phyloP scores from a whole-genome alignment of 2,888 invertebrate genomes.

The Pterostichus niger region DNA sequence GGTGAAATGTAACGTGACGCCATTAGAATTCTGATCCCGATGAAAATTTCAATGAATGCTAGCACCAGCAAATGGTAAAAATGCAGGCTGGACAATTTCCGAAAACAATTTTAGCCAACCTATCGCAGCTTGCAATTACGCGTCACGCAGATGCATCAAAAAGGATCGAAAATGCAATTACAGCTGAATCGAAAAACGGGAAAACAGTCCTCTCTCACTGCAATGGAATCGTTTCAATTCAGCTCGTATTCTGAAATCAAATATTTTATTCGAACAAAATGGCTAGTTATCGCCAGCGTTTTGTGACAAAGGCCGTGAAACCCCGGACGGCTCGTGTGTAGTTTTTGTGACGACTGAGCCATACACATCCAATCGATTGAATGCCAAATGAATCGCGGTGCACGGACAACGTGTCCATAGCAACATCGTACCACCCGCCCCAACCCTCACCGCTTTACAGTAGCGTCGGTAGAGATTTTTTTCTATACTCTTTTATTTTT shows the following conservation, averaged over 20 bases:
- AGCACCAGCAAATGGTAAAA: not conserved
- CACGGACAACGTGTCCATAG: slow-evolving; percentile 52
- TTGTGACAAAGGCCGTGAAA: slow-evolving; percentile 5
- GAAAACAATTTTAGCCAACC: no score
- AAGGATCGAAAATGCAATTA: slow-evolving; percentile 18
- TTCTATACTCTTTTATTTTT: not conserved
- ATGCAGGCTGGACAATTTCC: no score
- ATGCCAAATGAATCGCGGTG: slow-evolving; percentile 47
- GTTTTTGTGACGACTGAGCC: slow-evolving; percentile 39
- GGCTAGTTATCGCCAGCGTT: slow-evolving; percentile 34
- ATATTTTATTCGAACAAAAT: slow-evolving; percentile 30
- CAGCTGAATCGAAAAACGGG: slow-evolving; percentile 5
- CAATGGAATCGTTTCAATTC: slow-evolving; percentile 18
- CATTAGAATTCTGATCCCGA: no score
- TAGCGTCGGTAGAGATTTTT: not conserved
- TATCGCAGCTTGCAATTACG: not conserved
- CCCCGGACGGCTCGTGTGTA: not conserved
- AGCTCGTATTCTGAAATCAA: slow-evolving; percentile 17
- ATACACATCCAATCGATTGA: slow-evolving; percentile 46
- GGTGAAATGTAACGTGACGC: no score
- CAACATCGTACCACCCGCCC: slow-evolving; percentile 16
- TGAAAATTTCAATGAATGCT: not conserved
- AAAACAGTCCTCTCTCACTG: not conserved
- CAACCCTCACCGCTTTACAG: not conserved
- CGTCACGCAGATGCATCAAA: slow-evolving; percentile 1